Evolutionary conservation across 2,888 invertebrate species (phyloP), one percentile per base, ranked within the genome.

Genomic region (Tetranychus piercei): DNA sequence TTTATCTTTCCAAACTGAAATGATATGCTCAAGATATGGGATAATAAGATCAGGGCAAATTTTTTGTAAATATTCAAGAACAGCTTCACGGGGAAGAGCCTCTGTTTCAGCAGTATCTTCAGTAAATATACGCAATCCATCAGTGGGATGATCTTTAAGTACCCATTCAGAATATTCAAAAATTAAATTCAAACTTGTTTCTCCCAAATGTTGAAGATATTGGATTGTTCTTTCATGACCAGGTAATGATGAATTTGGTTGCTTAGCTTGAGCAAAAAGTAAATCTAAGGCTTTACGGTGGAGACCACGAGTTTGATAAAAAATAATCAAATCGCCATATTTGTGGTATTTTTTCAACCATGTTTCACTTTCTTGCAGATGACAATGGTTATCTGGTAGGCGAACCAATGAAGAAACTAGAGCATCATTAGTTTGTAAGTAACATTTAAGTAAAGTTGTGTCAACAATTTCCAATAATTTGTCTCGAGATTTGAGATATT

Each of bases 161-260:
- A 99, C 90, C 93, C 94, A 95, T 78, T 90, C 89, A 23, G 94
- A 88, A 84, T 93, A 97, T 81, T 96, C 91, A 80, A 96, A 88
- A 80, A 99, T 94, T 77, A 96, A 83, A 77, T 91, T 89, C 79
- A 93, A 85, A 80, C 94, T 87, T 44, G 90, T 89, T 9, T 86
- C 83, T 86, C 91, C 94, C 77, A 97, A 85, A 76, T 90, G 88
- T 81, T 97, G 96, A 75, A 99, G 85, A 84, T 97, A 97, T 77
- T 88, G 88, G 80, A 95, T 89, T 0, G 93, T 94, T 79, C 89
- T 86, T 77, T 92, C 89, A 77, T 88, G 87, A 0, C 92, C 94
- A 80, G 87, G 87, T 23, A 81, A 89, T 86, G 80, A 86, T 77
- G 88, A 88, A 86, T 81, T 90, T 80, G 81, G 79, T 76, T 82